phyloP scores from a whole-genome alignment of 2,113 vertebrate genomes.

The Echinops telfairi region DNA sequence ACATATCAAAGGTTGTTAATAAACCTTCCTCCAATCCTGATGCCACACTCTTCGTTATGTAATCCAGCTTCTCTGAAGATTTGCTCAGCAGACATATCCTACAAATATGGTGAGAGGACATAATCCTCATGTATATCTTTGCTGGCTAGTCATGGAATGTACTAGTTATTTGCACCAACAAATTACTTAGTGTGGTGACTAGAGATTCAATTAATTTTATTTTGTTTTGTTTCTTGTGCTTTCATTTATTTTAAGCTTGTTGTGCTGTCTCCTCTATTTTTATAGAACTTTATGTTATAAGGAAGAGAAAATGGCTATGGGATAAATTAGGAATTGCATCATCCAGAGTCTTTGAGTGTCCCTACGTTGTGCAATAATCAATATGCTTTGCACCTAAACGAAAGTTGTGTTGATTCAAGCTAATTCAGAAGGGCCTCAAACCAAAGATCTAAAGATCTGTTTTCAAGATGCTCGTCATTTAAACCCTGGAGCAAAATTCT shows the following conservation, averaged over 20 bases:
- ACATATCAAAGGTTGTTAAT: too few species aligned
- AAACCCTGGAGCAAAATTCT: background rate
- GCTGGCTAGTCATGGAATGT: background rate
- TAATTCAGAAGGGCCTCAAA: background rate
- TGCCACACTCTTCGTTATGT: too few species aligned
- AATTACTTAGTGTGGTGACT: background rate
- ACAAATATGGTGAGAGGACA: too few species aligned
- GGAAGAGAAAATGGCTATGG: background rate
- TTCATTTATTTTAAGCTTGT: constrained; percentile 4
- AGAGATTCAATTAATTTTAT: background rate
- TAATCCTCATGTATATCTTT: background rate
- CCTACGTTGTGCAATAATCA: background rate
- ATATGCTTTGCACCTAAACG: background rate
- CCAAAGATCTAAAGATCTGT: background rate
- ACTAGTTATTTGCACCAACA: background rate
- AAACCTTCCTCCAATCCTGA: too few species aligned
- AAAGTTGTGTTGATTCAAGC: background rate
- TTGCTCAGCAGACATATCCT: too few species aligned
- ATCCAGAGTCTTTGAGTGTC: background rate
- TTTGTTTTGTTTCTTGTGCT: background rate
- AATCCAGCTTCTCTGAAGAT: too few species aligned
- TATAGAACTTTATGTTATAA: background rate
- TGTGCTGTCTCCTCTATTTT: background rate
- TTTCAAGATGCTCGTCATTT: background rate
- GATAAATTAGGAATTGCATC: background rate